These are phyloP conservation scores for Laodelphax striatellus DNA, from an alignment of 1,140 invertebrate species.

Conservation along the genomic window DNA sequence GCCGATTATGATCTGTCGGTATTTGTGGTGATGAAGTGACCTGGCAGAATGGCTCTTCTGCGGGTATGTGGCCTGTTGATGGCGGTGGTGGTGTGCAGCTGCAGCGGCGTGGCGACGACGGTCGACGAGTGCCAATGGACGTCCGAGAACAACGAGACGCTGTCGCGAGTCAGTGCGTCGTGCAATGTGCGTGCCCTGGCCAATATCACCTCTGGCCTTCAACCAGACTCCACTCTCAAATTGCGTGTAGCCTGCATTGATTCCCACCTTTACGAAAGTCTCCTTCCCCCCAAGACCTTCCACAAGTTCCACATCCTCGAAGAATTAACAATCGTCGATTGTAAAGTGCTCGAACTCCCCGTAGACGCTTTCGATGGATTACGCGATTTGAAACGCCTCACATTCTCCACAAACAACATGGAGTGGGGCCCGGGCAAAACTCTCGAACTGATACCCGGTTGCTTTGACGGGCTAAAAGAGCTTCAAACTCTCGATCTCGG, in stretches of 20 bases:
- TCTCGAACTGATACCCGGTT: conserved; percentile 52
- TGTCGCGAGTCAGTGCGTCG: conserved; percentile 37
- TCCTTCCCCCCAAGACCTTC: conserved; percentile 56
- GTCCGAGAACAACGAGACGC: conserved; percentile 46
- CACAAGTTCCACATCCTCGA: conserved; percentile 57
- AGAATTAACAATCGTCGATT: conserved; percentile 58
- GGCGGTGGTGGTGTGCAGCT: conserved; percentile 1
- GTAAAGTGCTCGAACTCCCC: conserved; percentile 66
- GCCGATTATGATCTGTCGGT: background rate
- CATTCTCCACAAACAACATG: conserved; percentile 59
- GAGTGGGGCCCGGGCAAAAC: conserved; percentile 62
- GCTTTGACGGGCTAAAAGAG: conserved; percentile 59
- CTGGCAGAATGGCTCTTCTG: background rate
- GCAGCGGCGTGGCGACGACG: background rate
- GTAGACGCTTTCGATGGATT: conserved; percentile 64
- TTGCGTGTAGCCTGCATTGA: conserved; percentile 65
- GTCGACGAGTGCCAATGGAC: conserved; percentile 38
- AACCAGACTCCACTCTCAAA: conserved; percentile 52
- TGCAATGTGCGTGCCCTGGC: conserved; percentile 57
- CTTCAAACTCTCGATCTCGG: conserved; percentile 65
- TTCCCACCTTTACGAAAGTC: conserved; percentile 65
- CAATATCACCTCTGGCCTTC: conserved; percentile 38
- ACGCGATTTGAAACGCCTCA: conserved; percentile 57
- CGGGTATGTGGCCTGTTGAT: conserved; percentile 1
- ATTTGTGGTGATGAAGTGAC: background rate